Evolutionary conservation across 2,888 invertebrate species (phyloP).

Genomic region (Diplazon laetatorius): DNA sequence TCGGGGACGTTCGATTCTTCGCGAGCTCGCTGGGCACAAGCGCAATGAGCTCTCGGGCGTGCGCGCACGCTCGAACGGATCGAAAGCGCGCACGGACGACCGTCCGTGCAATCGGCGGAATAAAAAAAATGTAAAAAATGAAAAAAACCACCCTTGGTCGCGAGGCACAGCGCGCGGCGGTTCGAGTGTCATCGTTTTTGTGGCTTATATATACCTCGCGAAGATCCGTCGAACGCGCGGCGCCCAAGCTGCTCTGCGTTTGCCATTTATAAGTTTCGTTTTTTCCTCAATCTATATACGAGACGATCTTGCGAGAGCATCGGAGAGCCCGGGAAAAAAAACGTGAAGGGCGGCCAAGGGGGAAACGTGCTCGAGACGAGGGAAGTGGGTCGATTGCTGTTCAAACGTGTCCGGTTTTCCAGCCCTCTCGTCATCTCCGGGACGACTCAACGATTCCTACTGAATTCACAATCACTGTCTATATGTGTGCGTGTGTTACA

Average conservation of each 20-base stretch:
- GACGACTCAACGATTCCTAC: too few species aligned
- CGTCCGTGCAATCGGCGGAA: slow-evolving; percentile 40
- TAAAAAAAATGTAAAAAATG: too few species aligned
- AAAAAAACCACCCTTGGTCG: slow-evolving; percentile 55
- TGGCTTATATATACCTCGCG: slow-evolving; percentile 33
- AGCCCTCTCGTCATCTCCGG: neutral
- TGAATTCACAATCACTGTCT: too few species aligned
- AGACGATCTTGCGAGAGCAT: slow-evolving; percentile 64
- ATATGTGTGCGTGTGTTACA: too few species aligned
- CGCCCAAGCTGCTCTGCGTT: slow-evolving; percentile 25
- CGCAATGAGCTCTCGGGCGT: slow-evolving; percentile 41
- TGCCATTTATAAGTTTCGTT: slow-evolving; percentile 64
- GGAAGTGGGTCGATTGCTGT: slow-evolving; percentile 59
- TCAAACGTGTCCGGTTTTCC: slow-evolving; percentile 52
- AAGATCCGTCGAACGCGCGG: neutral
- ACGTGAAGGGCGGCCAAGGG: slow-evolving; percentile 13
- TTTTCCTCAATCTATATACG: too few species aligned
- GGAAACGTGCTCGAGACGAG: slow-evolving; percentile 46
- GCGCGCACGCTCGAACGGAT: slow-evolving; percentile 45
- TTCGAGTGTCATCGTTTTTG: slow-evolving; percentile 62
- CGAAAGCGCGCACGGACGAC: slow-evolving; percentile 54
- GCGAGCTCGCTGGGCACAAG: slow-evolving; percentile 12
- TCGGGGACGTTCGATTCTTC: slow-evolving; percentile 56
- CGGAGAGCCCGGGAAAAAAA: slow-evolving; percentile 50
- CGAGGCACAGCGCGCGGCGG: slow-evolving; percentile 25